Conservation (phyloP, 2,797 vertebrate genomes). For the Scyliorhinus canicula region DNA sequence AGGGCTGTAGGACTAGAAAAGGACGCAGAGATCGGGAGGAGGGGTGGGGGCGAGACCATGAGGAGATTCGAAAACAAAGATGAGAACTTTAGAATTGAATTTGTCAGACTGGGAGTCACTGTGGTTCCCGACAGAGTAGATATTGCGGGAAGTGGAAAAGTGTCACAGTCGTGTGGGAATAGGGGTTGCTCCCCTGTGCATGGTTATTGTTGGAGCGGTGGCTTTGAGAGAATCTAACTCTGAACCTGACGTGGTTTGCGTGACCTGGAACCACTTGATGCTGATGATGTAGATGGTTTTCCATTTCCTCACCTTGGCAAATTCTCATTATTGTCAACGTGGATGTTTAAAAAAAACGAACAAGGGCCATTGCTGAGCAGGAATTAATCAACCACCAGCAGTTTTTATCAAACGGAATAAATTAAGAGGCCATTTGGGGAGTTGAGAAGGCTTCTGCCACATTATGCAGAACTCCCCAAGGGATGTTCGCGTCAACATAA, state of each 20-base stretch:
- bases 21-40: not conserved
- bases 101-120: not conserved
- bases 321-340: not conserved
- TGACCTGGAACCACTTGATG: not conserved
- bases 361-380: not conserved
- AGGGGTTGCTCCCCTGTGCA: not conserved
- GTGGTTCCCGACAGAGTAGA: not conserved
- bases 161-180: no score
- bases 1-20: not conserved
- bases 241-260: not conserved
- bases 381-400: not conserved
- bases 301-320: not conserved
- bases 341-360: no score
- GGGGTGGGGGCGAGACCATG: not conserved
- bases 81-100: not conserved
- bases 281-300: not conserved
- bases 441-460: not conserved
- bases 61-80: not conserved
- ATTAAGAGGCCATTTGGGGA: constrained; percentile 2
- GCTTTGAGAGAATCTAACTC: not conserved
- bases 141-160: not conserved
- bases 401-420: not conserved
- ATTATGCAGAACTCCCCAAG: not conserved
- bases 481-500: not conserved
- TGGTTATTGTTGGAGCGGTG: not conserved